Evolutionary conservation across 2,113 vertebrate genomes (phyloP), one percentile per base, ranked within the genome.

Genomic region (Siphamia tubifer): DNA sequence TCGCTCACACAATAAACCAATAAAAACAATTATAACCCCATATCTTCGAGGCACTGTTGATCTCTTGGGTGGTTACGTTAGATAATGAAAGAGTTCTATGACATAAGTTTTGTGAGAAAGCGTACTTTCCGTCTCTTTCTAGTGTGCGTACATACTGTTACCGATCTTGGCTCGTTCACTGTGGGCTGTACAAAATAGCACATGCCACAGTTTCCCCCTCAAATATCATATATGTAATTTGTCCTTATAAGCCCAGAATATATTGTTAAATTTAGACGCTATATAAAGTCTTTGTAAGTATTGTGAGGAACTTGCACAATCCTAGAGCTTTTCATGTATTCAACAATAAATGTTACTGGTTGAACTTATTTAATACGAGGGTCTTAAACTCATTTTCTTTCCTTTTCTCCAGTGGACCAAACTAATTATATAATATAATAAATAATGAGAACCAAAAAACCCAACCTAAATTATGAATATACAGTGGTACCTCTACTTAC

Each of bases 1-100:
- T 75, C 78, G 49, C 84, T 87, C 79, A 58, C 80, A 86, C 86
- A 91, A 85, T 91, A 90, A 91, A 89, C 81, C 75, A 87, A 90
- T 86, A 89, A 90, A 89, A 83, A 82, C 86, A 92, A 91, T 92
- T 89, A 90, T 80, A 89, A 77, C 52, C 70, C 74, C 60, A 64
- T 82, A 84, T 87, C 63, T 82, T 77, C 69, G 30, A 81, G 73
- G 80, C 83, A 72, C 52, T 63, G 74, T 40, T 49, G 70, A 79
- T 88, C 77, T 69, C 85, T 75, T n/a, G 82, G 74, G 87, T 85
- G 75, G 70, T 78, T 79, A 58, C 76, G 38, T 91, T 89, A 90
- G 77, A 90, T 92, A 87, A 89, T 91, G 83, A 87, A 86, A 80
- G 69, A 44, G 79, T 81, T 79, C 79, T 81, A 89, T 89, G 89